Evolutionary conservation across 2,888 invertebrate genomes (phyloP), one percentile per base, ranked within the genome.

Genomic region (Pandemis heparana): DNA sequence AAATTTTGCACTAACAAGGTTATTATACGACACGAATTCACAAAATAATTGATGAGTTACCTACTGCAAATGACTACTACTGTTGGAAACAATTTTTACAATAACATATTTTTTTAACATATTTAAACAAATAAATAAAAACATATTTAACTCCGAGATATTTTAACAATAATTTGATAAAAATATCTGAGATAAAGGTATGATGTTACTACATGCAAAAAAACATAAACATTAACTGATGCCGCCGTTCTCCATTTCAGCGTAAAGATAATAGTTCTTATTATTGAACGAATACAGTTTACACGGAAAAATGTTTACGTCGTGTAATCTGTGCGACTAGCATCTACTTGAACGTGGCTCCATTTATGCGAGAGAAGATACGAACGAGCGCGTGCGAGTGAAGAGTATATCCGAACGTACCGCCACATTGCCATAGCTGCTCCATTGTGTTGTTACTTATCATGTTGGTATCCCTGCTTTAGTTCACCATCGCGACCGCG

Each of bases 401-500:
- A 93, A 85, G 82, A 89, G 89, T 78, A 82, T 38, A 79, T 82
- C 82, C 80, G 66, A 76, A 59, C 38, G 48, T 79, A 88, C 82
- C 86, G 90, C 92, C 91, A 92, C 92, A 92, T 92, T 92, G 91
- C 90, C 74, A 70, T 59, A 70, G 74, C 60, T 51, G 69, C 60
- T 60, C 69, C 43, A 65, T 70, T 65, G 65, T 74, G 61, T 64
- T 70, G 65, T 53, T 41, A 70, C 51, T 61, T 70, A 48, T 85
- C 82, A 88, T 82, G 92, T 92, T 94, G 94, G 94, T 83, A 91
- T 82, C 82, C 77, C 85, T 89, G 91, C 77, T 77, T 91, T 94
- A 94, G 94, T 94, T 94, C 91, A 89, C 92, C 91, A 94, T 94
- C 93, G 95, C 94, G 94, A 89, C 94, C 95, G 92, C 94, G 89